Conservation (phyloP, 2,888 invertebrate species). For the Exephanes ischioxanthus region DNA sequence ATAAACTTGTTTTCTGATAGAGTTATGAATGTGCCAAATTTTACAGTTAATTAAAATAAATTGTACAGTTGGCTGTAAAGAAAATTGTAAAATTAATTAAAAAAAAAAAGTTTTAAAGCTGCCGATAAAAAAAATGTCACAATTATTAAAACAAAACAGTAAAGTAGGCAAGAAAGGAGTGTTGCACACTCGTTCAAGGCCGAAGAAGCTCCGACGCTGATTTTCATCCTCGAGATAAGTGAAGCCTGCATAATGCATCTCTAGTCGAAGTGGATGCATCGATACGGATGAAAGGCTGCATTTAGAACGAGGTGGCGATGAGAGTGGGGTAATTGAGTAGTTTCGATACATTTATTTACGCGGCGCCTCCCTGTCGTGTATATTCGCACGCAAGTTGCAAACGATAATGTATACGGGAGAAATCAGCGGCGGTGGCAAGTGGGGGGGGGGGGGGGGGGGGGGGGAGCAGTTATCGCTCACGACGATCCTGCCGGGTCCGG, state of each 20-base stretch:
- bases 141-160: no score
- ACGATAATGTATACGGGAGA: slow-evolving; percentile 1
- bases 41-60: no score
- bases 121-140: no score
- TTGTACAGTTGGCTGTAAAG: no score
- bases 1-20: no score
- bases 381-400: slow-evolving; percentile 48
- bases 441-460: slow-evolving; percentile 35
- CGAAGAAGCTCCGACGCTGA: background rate
- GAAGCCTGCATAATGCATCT: background rate
- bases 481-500: slow-evolving; percentile 41
- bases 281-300: background rate
- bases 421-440: background rate
- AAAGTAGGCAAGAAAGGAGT: no score
- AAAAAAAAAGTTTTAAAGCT: no score
- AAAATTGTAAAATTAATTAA: no score
- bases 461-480: slow-evolving; percentile 30
- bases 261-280: background rate
- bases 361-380: slow-evolving; percentile 24
- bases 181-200: background rate
- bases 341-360: slow-evolving; percentile 53
- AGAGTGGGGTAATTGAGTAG: slow-evolving; percentile 42
- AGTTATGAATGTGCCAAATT: no score
- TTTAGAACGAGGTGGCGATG: slow-evolving; percentile 33
- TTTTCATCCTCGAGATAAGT: background rate